Evolutionary conservation across 2,797 vertebrate species (phyloP).

Genomic region (Phyllotis vaccarum): DNA sequence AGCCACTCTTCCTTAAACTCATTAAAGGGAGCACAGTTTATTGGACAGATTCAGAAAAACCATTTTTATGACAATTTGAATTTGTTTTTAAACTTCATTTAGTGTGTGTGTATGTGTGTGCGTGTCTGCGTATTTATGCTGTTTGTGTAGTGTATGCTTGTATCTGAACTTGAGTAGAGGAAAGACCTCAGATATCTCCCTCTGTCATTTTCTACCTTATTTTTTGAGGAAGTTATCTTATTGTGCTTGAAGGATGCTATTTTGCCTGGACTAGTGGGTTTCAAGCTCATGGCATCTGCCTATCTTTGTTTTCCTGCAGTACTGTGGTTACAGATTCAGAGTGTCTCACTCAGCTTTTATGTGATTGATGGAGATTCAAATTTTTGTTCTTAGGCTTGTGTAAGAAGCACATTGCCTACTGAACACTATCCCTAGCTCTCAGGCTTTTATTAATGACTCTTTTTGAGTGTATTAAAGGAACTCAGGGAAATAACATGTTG

Average conservation of each 20-base stretch:
- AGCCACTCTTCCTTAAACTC: background rate
- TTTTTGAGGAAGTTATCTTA: background rate
- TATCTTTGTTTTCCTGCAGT: background rate
- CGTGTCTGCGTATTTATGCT: background rate
- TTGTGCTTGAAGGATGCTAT: background rate
- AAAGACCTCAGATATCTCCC: background rate
- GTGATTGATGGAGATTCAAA: background rate
- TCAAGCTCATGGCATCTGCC: background rate
- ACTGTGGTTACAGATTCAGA: background rate
- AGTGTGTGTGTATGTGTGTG: background rate
- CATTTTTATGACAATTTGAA: background rate
- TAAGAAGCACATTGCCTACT: background rate
- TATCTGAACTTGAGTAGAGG: background rate
- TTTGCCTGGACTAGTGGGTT: background rate
- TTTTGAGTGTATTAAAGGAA: background rate
- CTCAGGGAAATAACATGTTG: background rate
- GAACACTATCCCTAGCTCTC: background rate
- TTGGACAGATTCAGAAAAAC: background rate
- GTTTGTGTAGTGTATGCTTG: background rate
- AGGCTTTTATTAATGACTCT: conserved; percentile 5
- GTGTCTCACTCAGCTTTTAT: background rate
- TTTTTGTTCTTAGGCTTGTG: background rate
- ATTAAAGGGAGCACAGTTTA: conserved; percentile 25
- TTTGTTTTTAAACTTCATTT: background rate
- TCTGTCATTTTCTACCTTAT: background rate